phyloP scores from a whole-genome alignment of 1,140 invertebrate species.

The Polypedilum pembai region DNA sequence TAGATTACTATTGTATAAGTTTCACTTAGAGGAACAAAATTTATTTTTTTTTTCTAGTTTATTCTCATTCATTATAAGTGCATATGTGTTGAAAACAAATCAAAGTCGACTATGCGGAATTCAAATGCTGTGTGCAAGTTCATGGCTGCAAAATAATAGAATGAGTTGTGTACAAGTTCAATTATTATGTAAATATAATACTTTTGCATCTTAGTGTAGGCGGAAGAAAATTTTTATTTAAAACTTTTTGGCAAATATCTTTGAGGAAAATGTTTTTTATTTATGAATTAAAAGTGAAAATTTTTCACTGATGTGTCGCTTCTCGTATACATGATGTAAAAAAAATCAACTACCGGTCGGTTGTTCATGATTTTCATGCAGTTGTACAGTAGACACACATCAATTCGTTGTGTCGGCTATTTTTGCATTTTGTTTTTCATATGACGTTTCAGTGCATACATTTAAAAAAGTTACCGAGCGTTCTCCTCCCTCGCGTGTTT shows the following conservation, averaged over 20 bases:
- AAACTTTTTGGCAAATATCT: neutral
- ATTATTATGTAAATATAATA: constrained; percentile 8
- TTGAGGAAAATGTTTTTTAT: neutral
- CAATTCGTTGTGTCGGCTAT: no score
- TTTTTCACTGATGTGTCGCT: no score
- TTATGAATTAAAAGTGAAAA: no score
- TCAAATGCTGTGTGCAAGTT: neutral
- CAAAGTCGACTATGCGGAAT: constrained; percentile 1
- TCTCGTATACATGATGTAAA: no score
- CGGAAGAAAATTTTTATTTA: neutral
- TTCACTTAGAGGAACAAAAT: neutral
- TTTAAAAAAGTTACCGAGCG: no score
- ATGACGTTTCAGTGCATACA: no score
- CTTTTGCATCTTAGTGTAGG: neutral
- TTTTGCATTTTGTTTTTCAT: no score
- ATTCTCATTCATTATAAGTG: neutral
- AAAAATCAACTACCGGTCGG: no score
- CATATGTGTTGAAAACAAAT: neutral
- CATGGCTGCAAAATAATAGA: neutral
- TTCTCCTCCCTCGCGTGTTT: no score
- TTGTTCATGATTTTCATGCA: no score
- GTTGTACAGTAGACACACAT: no score
- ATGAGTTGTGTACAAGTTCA: neutral
- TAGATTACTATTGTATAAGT: neutral
- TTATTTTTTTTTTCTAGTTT: neutral